phyloP scores from a whole-genome alignment of 2,888 invertebrate genomes.

The Coecobrya sp. region DNA sequence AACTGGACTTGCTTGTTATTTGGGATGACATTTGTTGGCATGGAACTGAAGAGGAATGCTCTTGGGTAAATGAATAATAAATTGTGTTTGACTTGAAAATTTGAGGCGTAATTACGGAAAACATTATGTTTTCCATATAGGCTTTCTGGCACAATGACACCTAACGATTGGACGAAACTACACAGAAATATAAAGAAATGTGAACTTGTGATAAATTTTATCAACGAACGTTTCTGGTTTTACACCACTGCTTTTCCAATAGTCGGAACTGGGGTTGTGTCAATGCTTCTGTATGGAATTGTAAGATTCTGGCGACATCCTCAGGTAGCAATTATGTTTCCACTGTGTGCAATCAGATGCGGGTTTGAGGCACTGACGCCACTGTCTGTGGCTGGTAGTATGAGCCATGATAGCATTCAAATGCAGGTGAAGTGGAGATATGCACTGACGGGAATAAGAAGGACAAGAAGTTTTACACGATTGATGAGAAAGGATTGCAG shows the following conservation, averaged over 20 bases:
- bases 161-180: neutral
- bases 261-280: neutral
- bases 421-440: neutral
- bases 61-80: too few relatives aligned
- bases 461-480: too few relatives aligned
- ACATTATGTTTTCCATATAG: too few relatives aligned
- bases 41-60: too few relatives aligned
- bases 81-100: neutral
- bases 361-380: neutral
- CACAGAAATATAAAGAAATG: neutral
- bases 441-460: too few relatives aligned
- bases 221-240: neutral
- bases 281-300: conserved; percentile 11
- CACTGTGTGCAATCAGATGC: neutral
- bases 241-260: neutral
- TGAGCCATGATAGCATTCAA: neutral
- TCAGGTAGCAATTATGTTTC: neutral
- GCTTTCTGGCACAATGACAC: too few relatives aligned
- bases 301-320: neutral
- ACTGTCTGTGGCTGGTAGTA: neutral
- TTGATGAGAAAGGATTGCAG: neutral
- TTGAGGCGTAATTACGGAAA: too few relatives aligned
- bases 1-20: neutral
- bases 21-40: neutral
- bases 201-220: neutral